Base-by-base conservation (phyloP, 2,888 invertebrate species). In the Eutolmus rufibarbis region DNA sequence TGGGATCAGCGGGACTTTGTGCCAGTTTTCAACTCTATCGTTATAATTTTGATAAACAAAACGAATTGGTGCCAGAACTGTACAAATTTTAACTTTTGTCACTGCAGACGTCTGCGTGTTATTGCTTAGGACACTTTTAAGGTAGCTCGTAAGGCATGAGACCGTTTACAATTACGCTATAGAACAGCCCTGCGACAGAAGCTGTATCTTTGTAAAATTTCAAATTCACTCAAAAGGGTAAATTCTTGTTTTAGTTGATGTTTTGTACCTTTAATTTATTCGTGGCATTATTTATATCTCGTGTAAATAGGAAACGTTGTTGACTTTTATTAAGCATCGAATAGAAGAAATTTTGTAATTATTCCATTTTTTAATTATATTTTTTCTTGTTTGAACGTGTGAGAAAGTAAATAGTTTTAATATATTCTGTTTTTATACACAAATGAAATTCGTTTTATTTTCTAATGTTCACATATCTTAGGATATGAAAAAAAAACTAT, bases 41-140 rank as follows among this genome's bases (percentile, higher is more conserved):
- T 31, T 56, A n/a, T 56, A 56, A 56, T 34, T 56, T 31, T 56
- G 5, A 56, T 23, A 66, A 51, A 51, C 51, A 43, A 74, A 74
- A 86, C 37, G 3, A 79, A 86, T 76, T 86, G 86, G 86, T 86
- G 86, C 86, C 86, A 86, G 79, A 78, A 43, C 23, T 86, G 86
- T 86, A 86, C 86, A 86, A 86, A 86, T 86, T 74, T 74, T 86
- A 56, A 51, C 19, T 66, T 51, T 66, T 66, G 66, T 66, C 66
- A 66, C 23, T 23, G 28, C 66, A 66, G 66, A 66, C 28, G 66
- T 12, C 66, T 66, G 66, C 66, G 66, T 66, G 66, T 66, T 66
- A 66, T 66, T 66, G 28, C 66, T 23, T 66, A 66, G 66, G 23
- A 66, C 66, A 66, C 66, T 28, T 66, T 28, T 66, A 66, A 66